A percentile compares a stretch with the other conserved stretches of the same genome.
Evolutionary conservation across 2,888 invertebrate species (phyloP).

Genomic region (Chymomyza procnemis): DNA sequence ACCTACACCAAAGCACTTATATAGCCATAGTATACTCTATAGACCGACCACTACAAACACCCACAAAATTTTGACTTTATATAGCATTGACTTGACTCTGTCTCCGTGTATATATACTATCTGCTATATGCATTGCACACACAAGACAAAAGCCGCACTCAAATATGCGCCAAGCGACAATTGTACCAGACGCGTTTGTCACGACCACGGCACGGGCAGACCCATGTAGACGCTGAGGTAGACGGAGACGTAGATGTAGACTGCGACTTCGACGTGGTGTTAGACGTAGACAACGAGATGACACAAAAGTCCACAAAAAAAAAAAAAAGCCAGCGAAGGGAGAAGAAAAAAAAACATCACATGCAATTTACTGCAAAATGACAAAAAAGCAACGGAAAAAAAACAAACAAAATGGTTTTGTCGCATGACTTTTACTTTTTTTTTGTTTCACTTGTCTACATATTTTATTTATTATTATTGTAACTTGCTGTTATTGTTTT

Average conservation of each 20-base stretch:
- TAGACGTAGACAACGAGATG: background rate
- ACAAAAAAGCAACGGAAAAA: conserved; percentile 1
- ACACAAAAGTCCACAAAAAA: conserved; percentile 5
- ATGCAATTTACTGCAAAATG: conserved; percentile 11
- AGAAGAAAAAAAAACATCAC: conserved; percentile 5
- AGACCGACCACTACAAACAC: background rate
- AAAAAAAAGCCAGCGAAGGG: background rate
- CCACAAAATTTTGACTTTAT: background rate
- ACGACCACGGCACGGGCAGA: conserved; percentile 38
- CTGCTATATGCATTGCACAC: background rate
- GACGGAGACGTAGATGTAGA: background rate
- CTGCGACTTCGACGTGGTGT: background rate
- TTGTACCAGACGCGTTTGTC: conserved; percentile 62
- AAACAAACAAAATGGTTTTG: conserved; percentile 4
- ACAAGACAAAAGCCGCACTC: conserved; percentile 29
- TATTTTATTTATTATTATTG: background rate
- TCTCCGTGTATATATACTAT: no score
- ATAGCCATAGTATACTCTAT: background rate
- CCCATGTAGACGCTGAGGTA: background rate
- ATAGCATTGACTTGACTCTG: background rate
- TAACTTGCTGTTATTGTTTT: background rate
- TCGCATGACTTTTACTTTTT: conserved; percentile 10
- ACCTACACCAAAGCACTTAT: background rate
- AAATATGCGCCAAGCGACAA: conserved; percentile 9
- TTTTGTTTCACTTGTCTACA: background rate